Percentiles rank a stretch among this genome's conserved stretches.
Evolutionary conservation across 2,797 vertebrate genomes (phyloP).

Genomic region (Antrozous pallidus): DNA sequence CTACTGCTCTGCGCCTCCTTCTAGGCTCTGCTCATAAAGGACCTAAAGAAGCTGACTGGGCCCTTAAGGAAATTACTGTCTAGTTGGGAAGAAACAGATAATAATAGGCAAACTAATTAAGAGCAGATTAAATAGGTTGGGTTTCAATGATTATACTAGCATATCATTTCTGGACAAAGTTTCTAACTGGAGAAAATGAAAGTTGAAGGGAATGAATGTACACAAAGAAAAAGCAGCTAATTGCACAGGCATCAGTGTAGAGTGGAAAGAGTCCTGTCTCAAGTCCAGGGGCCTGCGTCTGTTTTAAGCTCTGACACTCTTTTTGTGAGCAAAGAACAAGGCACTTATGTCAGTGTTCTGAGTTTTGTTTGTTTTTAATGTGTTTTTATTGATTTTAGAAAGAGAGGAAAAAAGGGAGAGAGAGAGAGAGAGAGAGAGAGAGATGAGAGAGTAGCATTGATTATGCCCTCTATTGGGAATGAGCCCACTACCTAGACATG

Average conservation of each 20-base stretch:
- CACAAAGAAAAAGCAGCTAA: not conserved
- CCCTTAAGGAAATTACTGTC: not conserved
- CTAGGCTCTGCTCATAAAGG: not conserved
- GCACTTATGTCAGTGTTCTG: not conserved
- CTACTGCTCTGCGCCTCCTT: not conserved
- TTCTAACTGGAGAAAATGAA: not conserved
- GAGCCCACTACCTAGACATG: too few relatives aligned
- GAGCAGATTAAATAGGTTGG: not conserved
- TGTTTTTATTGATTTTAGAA: not conserved
- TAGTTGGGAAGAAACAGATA: not conserved
- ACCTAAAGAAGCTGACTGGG: not conserved
- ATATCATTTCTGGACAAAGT: not conserved
- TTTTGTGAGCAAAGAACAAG: not conserved
- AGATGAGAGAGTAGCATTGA: too few relatives aligned
- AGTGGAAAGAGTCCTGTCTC: not conserved
- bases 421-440: too few relatives aligned
- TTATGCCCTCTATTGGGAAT: too few relatives aligned
- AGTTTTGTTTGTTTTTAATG: not conserved
- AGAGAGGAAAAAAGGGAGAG: too few relatives aligned
- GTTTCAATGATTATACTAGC: not conserved
- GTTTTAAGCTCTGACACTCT: not conserved
- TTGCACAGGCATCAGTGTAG: not conserved
- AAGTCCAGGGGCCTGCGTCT: not conserved
- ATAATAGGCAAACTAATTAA: not conserved
- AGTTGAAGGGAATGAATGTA: not conserved